These are phyloP conservation scores for Clinocottus analis DNA, from an alignment of 2,113 vertebrate species.

Conservation along the genomic window DNA sequence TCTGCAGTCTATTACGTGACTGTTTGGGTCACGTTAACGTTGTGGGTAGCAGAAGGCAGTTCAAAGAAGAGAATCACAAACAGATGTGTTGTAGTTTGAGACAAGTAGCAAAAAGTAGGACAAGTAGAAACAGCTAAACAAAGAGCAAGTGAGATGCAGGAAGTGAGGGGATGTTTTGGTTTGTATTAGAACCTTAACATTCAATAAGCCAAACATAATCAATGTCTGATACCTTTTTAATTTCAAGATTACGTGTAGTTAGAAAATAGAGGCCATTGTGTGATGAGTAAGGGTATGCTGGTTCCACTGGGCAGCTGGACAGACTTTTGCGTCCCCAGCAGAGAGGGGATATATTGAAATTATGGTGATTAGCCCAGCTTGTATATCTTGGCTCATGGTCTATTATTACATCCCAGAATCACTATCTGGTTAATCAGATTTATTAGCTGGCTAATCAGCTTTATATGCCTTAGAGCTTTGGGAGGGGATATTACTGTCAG, in stretches of 20 bases:
- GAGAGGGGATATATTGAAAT: slow-evolving; percentile 19
- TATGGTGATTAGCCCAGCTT: slow-evolving; percentile 38
- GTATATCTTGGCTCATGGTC: slow-evolving; percentile 48
- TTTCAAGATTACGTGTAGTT: not conserved
- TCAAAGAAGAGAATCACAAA: not conserved
- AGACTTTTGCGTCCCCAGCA: slow-evolving; percentile 2
- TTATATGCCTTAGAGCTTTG: slow-evolving; percentile 47
- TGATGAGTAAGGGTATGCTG: slow-evolving; percentile 16
- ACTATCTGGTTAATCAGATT: slow-evolving; percentile 54
- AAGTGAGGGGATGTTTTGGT: not conserved
- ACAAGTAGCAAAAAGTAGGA: not conserved
- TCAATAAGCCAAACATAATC: not conserved
- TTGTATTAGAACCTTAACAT: not conserved
- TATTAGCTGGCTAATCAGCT: slow-evolving; percentile 64
- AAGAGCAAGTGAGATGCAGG: not conserved
- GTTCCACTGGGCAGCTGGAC: slow-evolving; percentile 15
- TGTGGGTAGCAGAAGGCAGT: not conserved
- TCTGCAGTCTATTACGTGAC: not conserved
- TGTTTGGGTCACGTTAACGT: not conserved
- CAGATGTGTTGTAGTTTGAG: not conserved
- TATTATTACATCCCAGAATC: slow-evolving; percentile 56
- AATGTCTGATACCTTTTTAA: not conserved
- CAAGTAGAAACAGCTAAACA: not conserved
- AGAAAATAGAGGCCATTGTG: not conserved
- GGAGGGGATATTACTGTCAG: slow-evolving; percentile 38